These are phyloP conservation scores for Caenorhabditis sp. DNA, from an alignment of 2,888 invertebrate genomes.

Conservation along the genomic window DNA sequence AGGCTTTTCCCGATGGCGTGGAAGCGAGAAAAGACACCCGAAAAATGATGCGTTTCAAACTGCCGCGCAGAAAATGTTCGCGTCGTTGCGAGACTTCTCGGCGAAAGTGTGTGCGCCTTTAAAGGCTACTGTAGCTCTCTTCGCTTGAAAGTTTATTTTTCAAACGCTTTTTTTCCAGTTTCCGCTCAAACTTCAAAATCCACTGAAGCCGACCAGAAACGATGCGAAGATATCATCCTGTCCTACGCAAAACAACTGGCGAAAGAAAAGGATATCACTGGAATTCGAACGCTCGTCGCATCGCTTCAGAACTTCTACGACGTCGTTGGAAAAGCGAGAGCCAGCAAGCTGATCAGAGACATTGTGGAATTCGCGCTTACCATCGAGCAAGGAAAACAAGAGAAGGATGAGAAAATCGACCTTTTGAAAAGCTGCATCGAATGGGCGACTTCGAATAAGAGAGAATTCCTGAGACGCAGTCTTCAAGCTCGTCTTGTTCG, in stretches of 20 bases:
- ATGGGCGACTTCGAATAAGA: constrained; percentile 98
- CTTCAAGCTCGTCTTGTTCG: constrained; percentile 96
- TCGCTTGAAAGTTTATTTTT: not conserved
- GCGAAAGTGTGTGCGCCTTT: constrained; percentile 31
- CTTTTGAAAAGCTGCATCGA: constrained; percentile 93
- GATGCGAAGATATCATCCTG: constrained; percentile 94
- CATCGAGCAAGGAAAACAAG: constrained; percentile 88
- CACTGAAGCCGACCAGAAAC: constrained; percentile 90
- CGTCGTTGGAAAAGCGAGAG: constrained; percentile 97
- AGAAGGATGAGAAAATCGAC: constrained; percentile 83
- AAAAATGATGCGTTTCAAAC: constrained; percentile 16
- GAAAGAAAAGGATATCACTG: constrained; percentile 86
- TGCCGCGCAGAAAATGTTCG: constrained; percentile 27
- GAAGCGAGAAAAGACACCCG: not conserved
- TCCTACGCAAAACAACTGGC: constrained; percentile 94
- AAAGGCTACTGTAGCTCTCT: constrained; percentile 27
- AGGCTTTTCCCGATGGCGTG: not conserved
- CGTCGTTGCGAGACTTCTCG: constrained; percentile 21
- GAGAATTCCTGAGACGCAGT: constrained; percentile 96
- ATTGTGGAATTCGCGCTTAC: constrained; percentile 97
- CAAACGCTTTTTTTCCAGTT: too few species aligned
- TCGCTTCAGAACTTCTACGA: constrained; percentile 95
- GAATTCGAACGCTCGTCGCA: constrained; percentile 89
- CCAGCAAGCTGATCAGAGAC: constrained; percentile 96
- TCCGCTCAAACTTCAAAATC: constrained; percentile 49